Conservation (phyloP, 37 sponge, comb jelly and placozoan genomes). For the Agelas oroides region DNA sequence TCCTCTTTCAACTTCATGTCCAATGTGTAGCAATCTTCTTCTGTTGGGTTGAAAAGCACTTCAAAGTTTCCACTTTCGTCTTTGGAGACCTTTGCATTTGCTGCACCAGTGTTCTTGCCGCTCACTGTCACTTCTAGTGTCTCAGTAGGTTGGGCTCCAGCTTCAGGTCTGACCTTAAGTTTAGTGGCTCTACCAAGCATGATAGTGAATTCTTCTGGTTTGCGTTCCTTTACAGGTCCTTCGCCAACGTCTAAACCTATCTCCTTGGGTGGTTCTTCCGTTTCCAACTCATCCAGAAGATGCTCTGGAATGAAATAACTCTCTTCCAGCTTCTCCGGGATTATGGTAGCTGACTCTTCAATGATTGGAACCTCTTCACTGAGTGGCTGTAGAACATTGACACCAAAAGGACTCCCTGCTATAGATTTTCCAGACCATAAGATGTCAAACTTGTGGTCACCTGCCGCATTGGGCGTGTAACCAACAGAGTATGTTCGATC, state of each 20-base stretch:
- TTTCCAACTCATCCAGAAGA: too few relatives aligned
- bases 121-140: constrained; percentile 45
- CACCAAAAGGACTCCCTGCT: constrained; percentile 34
- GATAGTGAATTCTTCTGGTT: neutral
- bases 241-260: constrained; percentile 9
- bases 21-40: constrained; percentile 48
- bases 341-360: neutral
- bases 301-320: too few relatives aligned
- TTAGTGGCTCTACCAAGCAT: neutral
- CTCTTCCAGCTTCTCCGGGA: neutral
- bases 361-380: neutral
- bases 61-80: constrained; percentile 27
- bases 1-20: constrained; percentile 23
- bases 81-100: constrained; percentile 31
- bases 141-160: constrained; percentile 14
- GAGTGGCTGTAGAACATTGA: constrained; percentile 2
- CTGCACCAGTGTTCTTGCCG: constrained; percentile 38
- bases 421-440: constrained; percentile 49
- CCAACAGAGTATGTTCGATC: constrained; percentile 47
- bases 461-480: constrained; percentile 59
- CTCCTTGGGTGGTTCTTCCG: constrained; percentile 19
- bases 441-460: constrained; percentile 59
- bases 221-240: too few relatives aligned
- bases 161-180: too few relatives aligned
- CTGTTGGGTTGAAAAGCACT: constrained; percentile 51